Base-by-base conservation (phyloP, 2,888 invertebrate genomes). In the Tetragonisca angustula region DNA sequence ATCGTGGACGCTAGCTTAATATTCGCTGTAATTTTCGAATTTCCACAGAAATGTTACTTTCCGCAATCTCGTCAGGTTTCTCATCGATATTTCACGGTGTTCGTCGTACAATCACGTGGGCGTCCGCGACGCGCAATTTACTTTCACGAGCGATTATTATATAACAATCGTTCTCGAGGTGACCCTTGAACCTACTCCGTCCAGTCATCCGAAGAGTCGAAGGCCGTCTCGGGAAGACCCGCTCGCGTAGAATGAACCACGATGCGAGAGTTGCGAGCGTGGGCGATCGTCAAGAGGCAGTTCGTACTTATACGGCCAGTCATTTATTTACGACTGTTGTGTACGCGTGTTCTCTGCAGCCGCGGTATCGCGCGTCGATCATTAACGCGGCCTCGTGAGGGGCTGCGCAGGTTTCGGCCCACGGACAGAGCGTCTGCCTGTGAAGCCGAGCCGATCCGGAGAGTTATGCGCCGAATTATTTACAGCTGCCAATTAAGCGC, bases 321-420 rank as follows among this genome's bases (percentile, higher is more conserved):
- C 85, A 87, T 90, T 90, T 90, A 90, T 90, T 90, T 90, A 90
- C 88, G 85, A 76, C 84, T 81, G 80, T 75, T 81, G 80, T 75
- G 80, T 69, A 68, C 73, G 79, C 81, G 81, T 84, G 88, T 83
- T 81, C 4, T 27, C 76, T 43, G 81, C 79, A n/a, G 19, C 32
- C 80, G 81, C 70, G 64, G 52, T 73, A 73, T 87, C 87, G 87
- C 88, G 79, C 83, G 76, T 75, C 86, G 90, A 90, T 90, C 90
- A 88, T 90, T 90, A 90, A 86, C 87, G 84, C 81, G 78, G 27
- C 49, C 64, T 36, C 32, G 61, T 19, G 61, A 61, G 61, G 19
- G 9, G 24, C 4, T 19, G 61, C 17, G 61, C 61, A 17, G 62
- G 13, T 83, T 79, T 84, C 88, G 81, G 79, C 83, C 87, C 81